Conservation (phyloP, 1,140 invertebrate genomes). For the Philotrypesis tridentata region DNA sequence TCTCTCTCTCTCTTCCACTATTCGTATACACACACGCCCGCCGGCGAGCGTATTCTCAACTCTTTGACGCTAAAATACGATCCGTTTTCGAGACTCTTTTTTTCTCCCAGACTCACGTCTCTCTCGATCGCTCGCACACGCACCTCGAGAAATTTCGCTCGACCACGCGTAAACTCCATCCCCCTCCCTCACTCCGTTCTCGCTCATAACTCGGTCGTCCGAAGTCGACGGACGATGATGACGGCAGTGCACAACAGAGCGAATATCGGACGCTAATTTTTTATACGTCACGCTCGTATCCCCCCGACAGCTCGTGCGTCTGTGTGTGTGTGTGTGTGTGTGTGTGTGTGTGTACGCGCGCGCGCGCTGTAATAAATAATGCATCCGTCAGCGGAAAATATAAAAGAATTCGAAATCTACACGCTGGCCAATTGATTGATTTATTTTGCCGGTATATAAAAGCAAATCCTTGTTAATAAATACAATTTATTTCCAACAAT, state of each 20-base stretch:
- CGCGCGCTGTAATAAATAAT: slow-evolving; percentile 13
- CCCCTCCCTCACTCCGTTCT: neutral
- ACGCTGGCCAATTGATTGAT: neutral
- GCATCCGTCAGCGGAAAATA: neutral
- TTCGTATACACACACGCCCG: neutral
- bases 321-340: too few relatives aligned
- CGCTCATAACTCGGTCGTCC: neutral
- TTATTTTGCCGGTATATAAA: slow-evolving; percentile 10
- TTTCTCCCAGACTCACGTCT: neutral
- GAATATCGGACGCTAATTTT: slow-evolving; percentile 8
- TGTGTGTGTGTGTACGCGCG: too few relatives aligned
- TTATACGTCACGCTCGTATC: neutral
- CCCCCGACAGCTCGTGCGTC: neutral
- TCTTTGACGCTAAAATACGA: neutral
- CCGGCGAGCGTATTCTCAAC: neutral
- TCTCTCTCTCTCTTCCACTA: neutral
- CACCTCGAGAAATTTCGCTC: neutral
- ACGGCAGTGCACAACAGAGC: neutral
- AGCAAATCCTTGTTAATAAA: slow-evolving; percentile 30
- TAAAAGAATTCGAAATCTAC: neutral
- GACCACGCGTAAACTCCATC: neutral
- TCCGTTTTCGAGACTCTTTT: neutral
- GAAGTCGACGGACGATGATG: neutral
- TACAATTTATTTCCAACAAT: neutral
- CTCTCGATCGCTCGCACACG: too few relatives aligned